Base-by-base conservation (phyloP, 2,888 invertebrate genomes). In the Pharmacophagus antenor region DNA sequence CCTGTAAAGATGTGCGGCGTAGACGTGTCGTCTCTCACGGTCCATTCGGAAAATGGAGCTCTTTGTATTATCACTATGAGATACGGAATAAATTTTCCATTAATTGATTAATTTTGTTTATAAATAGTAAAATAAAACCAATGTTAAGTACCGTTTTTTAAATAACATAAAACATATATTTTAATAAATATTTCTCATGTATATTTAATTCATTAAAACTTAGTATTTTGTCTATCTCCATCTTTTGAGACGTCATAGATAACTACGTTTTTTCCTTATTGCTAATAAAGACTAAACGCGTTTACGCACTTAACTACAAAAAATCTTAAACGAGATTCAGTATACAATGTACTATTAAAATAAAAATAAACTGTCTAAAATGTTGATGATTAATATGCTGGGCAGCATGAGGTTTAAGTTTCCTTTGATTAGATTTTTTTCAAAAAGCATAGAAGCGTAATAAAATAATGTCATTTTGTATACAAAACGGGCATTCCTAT, bases 1-100 rank as follows among this genome's bases (percentile, higher is more conserved):
- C 7, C 27, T 41, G 56, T 47, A n/a, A 49, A 57, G 61, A 52
- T 56, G 56, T 31, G 52, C 51, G 27, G 37, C 21, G 48, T 20
- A 48, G 53, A 52, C 53, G 56, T 61, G 52, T 53, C 49, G 47
- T 48, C 42, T 56, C 47, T 21, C 48, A 47, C 48, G 56, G 25
- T 18, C 56, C 42, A 44, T 41, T 22, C 52, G 60, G 20, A 37
- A 52, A 61, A 27, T 52, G 21, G 52, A 41, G 51, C 20, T 47
- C 56, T 48, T 23, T 48, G 18, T 48, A 37, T 48, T 31, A 56
- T 37, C 6, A 17, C 8, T 17, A n/a, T 4, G 12, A 47, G 6
- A 22, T 23, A 23, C 21, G 47, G 22, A 18, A 56, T 56, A 48
- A 48, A 48, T 23, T 56, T 47, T 58, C 52, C 57, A 37, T n/a